Base-by-base conservation (phyloP, 2,797 vertebrate species). In the Gastrophryne carolinensis region DNA sequence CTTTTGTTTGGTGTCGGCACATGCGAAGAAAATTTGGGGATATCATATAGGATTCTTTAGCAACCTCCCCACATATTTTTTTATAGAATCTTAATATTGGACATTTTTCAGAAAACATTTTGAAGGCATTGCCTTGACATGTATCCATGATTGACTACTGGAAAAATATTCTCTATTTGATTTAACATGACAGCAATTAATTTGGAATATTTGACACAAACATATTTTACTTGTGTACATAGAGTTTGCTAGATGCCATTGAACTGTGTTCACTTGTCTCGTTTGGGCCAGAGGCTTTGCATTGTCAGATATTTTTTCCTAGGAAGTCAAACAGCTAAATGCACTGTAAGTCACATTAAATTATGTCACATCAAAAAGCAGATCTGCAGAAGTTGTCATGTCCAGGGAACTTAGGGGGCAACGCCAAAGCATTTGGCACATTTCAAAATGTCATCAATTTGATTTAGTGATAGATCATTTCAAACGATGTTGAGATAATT, bases 401-500 rank as follows among this genome's bases (percentile, higher is more conserved):
- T 82, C 85, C 81, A 77, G 49, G 47, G 84, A 81, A 66, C 72
- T 50, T 81, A 80, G 84, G 67, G 57, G 73, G 15, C 79, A 74
- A 79, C 84, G 87, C 89, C 89, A 91, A 85, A 81, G 79, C 54
- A 35, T 87, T 87, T 88, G 86, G 87, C 88, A 80, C 80, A 79
- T 83, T 77, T 86, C 72, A 13, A 29, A 56, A 74, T 86, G 81
- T 87, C 86, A 86, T 89, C 87, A 83, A 57, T 87, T 88, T 87
- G 81, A 89, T 87, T 90, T 89, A 90, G 85, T 85, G 84, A 79
- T 81, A 86, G 81, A 89, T 86, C 84, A 88, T 86, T 88, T 86
- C 81, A 85, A 72, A 52, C 84, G 82, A 85, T 83, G 83, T 78
- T 83, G 65, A 82, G 71, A 86, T 81, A 85, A 90, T 86, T 86